These are phyloP conservation scores for Eulemur albifrons DNA, from an alignment of 2,797 vertebrate species.

Conservation along the genomic window DNA sequence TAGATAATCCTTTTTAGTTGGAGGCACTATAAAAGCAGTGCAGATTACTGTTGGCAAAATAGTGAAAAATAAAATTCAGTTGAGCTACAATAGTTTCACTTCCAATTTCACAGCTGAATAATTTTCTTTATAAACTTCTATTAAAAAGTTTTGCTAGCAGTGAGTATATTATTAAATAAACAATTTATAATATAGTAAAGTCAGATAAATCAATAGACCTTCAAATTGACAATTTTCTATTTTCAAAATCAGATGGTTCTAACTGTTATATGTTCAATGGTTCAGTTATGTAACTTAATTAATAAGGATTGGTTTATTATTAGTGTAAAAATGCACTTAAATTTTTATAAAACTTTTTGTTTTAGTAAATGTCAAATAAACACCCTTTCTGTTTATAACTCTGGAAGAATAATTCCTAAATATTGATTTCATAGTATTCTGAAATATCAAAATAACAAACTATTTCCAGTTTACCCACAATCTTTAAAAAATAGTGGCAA, in stretches of 20 bases:
- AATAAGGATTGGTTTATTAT: background rate
- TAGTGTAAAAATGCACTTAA: background rate
- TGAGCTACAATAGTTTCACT: constrained; percentile 75
- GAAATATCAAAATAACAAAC: background rate
- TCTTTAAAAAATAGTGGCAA: background rate
- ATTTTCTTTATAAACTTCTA: constrained; percentile 84
- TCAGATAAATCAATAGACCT: constrained; percentile 46
- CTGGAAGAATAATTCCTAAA: background rate
- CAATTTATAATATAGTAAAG: constrained; percentile 72
- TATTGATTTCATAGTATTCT: background rate
- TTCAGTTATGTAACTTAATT: constrained; percentile 24
- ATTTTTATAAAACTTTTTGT: background rate
- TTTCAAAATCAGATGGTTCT: background rate
- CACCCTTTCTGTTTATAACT: background rate
- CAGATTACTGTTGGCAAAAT: constrained; percentile 79
- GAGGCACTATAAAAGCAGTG: constrained; percentile 79
- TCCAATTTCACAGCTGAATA: constrained; percentile 86
- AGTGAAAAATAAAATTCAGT: constrained; percentile 76
- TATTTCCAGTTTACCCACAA: background rate
- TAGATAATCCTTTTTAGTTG: constrained; percentile 85
- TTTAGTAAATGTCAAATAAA: background rate
- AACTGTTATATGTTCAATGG: background rate
- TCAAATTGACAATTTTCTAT: background rate
- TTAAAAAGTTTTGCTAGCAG: constrained; percentile 79
- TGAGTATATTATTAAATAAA: constrained; percentile 73